These are phyloP conservation scores for Sycobia sp. DNA, from an alignment of 1,140 invertebrate species.

Conservation along the genomic window DNA sequence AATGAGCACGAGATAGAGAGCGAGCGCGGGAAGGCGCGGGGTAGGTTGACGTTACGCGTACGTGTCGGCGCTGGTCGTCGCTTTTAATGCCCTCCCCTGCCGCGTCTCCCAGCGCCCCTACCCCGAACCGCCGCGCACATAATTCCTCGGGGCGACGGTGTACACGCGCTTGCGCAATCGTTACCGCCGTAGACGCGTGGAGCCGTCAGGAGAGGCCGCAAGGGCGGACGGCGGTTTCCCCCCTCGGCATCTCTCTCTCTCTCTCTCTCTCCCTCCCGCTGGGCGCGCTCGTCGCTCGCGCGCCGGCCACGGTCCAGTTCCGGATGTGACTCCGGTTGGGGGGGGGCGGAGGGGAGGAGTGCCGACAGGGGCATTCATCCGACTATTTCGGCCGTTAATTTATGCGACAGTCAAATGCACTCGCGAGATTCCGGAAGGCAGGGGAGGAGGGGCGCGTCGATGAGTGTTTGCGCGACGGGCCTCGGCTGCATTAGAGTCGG, in stretches of 20 bases:
- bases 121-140: neutral
- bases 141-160: slow-evolving; percentile 4
- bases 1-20: slow-evolving; percentile 45
- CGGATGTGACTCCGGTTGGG: too few species aligned
- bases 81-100: slow-evolving; percentile 23
- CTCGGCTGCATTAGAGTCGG: too few species aligned
- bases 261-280: too few species aligned
- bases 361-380: too few species aligned
- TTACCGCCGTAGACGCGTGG: slow-evolving; percentile 26
- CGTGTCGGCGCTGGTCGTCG: too few species aligned
- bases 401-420: slow-evolving; percentile 3
- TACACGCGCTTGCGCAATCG: slow-evolving; percentile 20
- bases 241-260: neutral
- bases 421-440: neutral
- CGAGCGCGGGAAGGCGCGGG: too few species aligned
- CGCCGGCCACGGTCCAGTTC: neutral
- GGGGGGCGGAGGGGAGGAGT: too few species aligned
- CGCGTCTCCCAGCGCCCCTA: too few species aligned
- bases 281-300: neutral
- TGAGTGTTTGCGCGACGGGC: too few species aligned
- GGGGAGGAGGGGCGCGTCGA: neutral
- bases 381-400: slow-evolving; percentile 13
- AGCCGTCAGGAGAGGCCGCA: slow-evolving; percentile 19
- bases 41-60: too few species aligned
- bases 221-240: too few species aligned